phyloP scores from a whole-genome alignment of 2,888 invertebrate species.

The Hydriomena furcata region DNA sequence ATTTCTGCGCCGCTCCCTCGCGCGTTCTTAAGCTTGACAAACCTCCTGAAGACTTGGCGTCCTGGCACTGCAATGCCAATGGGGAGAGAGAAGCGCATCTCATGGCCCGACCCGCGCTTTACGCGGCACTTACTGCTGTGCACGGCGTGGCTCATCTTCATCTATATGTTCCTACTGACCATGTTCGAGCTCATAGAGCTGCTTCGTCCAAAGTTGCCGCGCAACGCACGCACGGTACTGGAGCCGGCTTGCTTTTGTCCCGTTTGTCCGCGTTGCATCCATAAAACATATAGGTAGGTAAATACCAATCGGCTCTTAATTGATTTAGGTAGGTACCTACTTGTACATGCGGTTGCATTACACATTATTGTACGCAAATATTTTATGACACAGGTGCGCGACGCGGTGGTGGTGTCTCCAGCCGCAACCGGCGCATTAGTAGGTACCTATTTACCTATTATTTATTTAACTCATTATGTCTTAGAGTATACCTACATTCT shows the following conservation, averaged over 20 bases:
- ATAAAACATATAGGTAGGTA: background rate
- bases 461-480: background rate
- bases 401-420: no score
- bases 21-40: background rate
- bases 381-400: no score
- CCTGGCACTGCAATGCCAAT: no score
- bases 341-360: no score
- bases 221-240: background rate
- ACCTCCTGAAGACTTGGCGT: constrained; percentile 10
- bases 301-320: background rate
- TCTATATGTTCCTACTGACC: constrained; percentile 53
- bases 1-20: constrained; percentile 38
- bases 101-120: constrained; percentile 41
- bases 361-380: no score
- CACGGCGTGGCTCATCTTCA: constrained; percentile 47
- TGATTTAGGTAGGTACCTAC: no score
- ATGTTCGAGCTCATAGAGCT: constrained; percentile 57
- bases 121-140: constrained; percentile 42
- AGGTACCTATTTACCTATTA: background rate
- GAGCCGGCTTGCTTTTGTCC: constrained; percentile 13
- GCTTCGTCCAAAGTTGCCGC: constrained; percentile 47
- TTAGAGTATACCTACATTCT: no score
- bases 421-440: no score
- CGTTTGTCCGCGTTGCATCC: constrained; percentile 13
- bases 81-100: constrained; percentile 7